Base-by-base conservation (phyloP, 2,888 invertebrate genomes). In the Cataglyphis cursor region DNA sequence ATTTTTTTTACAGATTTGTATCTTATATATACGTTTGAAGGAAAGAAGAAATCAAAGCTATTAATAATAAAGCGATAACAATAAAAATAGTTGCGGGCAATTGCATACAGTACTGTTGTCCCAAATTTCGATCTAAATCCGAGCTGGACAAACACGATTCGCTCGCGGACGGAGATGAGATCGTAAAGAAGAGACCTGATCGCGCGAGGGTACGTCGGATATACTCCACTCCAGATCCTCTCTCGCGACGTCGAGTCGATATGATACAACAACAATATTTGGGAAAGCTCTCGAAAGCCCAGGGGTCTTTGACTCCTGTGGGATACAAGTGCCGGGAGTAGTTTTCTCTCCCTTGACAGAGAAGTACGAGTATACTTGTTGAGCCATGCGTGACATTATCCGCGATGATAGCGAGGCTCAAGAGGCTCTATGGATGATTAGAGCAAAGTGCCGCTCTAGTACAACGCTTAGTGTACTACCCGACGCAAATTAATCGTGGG, bases 251-350 rank as follows among this genome's bases (percentile, higher is more conserved):
- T 38, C n/a, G 62, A 68, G 66, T 83, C 87, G 85, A 88, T 86
- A 75, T 85, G 87, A 88, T 83, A 81, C 82, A 91, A 87, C 90
- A 91, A 92, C 88, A 93, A 93, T 93, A 92, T 93, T 93, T 92
- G 88, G 90, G 88, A 90, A 93, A 91, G 31, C 90, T 88, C 88
- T 90, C 84, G 84, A 90, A 80, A 83, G 54, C 54, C 51, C 78
- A 83, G 83, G 87, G 88, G 88, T 89, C 89, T 89, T 92, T 90
- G 89, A 90, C 90, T 92, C 75, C 89, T 89, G 87, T 86, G 87
- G 88, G 89, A 87, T 83, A 87, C 82, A 81, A 85, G 87, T 84
- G 75, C 72, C 76, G 83, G 64, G 51, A 81, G 81, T 61, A 64
- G 24, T 28, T 28, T 73, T 85, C 78, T 85, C 78, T 88, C 88